Evolutionary conservation across 2,113 vertebrate genomes (phyloP).

Genomic region (Sturnus vulgaris): DNA sequence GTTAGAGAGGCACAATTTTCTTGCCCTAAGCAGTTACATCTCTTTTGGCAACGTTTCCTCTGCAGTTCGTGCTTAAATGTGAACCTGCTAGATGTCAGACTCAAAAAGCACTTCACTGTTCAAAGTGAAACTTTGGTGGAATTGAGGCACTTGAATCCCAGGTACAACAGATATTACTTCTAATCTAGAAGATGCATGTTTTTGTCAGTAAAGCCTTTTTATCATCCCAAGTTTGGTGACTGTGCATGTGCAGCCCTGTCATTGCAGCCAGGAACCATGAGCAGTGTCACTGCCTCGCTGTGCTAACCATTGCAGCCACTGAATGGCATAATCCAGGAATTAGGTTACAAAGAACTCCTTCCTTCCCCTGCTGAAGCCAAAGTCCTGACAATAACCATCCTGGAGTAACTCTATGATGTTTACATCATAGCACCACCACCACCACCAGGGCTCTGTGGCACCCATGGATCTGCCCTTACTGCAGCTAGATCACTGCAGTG

Average conservation of each 20-base stretch:
- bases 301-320: not conserved
- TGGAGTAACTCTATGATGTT: not conserved
- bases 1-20: not conserved
- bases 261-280: rapidly evolving
- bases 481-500: not conserved
- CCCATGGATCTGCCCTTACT: rapidly evolving
- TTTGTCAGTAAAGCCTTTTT: not conserved
- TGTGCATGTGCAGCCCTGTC: rapidly evolving
- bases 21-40: not conserved
- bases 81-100: not conserved
- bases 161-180: not conserved
- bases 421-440: not conserved
- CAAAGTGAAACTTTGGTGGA: not conserved
- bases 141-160: not conserved
- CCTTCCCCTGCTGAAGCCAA: not conserved
- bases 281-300: not conserved
- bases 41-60: not conserved
- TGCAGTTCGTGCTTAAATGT: not conserved
- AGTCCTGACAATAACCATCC: not conserved
- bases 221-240: not conserved
- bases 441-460: not conserved
- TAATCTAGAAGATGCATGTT: not conserved
- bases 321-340: not conserved
- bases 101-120: not conserved
- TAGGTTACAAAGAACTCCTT: not conserved